Evolutionary conservation across 1,140 invertebrate genomes (phyloP).

Genomic region (Drosophila nebulosa): DNA sequence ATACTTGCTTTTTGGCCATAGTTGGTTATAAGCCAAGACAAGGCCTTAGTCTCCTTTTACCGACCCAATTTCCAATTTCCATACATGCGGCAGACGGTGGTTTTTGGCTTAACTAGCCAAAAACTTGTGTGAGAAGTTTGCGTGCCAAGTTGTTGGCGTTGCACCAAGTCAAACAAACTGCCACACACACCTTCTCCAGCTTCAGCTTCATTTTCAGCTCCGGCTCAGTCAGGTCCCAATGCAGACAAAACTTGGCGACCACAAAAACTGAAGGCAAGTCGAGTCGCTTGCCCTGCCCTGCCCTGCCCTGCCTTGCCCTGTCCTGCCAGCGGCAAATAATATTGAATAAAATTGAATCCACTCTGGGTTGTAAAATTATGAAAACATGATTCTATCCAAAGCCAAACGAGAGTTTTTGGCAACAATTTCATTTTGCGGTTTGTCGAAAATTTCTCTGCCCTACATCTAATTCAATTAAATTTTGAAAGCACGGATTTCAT

Average conservation of each 20-base stretch:
- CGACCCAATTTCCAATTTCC: slow-evolving; percentile 64
- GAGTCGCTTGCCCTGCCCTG: slow-evolving; percentile 10
- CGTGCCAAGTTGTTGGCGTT: slow-evolving; percentile 66
- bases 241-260: slow-evolving; percentile 63
- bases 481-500: slow-evolving; percentile 38
- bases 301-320: slow-evolving; percentile 32
- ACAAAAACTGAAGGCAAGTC: slow-evolving; percentile 16
- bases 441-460: slow-evolving; percentile 28
- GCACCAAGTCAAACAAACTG: slow-evolving; percentile 67
- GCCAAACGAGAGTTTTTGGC: slow-evolving; percentile 29
- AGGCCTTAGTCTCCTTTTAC: slow-evolving; percentile 21
- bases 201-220: slow-evolving; percentile 30
- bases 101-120: slow-evolving; percentile 75
- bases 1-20: slow-evolving; percentile 40
- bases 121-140: slow-evolving; percentile 68
- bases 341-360: slow-evolving; percentile 76
- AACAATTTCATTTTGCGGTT: slow-evolving; percentile 59
- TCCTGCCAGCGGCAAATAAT: slow-evolving; percentile 61
- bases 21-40: slow-evolving; percentile 43
- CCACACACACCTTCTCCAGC: slow-evolving; percentile 7
- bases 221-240: slow-evolving; percentile 25
- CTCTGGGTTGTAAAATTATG: slow-evolving; percentile 64
- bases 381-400: slow-evolving; percentile 52
- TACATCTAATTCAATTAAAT: slow-evolving; percentile 71
- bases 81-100: slow-evolving; percentile 57